These are phyloP conservation scores for Eulemur macaco DNA, from an alignment of 2,113 vertebrate species.

Conservation along the genomic window DNA sequence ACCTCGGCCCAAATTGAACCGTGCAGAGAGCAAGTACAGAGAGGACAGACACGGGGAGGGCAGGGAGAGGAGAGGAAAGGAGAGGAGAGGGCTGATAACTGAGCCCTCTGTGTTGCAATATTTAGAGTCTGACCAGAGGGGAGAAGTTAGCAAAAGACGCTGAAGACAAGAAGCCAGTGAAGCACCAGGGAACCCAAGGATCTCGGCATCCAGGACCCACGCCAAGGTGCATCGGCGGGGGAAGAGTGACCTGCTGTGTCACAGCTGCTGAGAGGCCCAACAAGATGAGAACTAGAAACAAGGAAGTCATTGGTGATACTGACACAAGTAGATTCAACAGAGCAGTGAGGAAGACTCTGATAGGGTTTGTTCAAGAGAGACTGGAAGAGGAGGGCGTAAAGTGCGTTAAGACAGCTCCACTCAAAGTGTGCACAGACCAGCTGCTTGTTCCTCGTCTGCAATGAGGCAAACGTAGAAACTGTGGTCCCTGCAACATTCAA, in stretches of 20 bases:
- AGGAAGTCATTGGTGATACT: accelerated
- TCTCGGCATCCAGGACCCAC: accelerated
- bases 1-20: too few species aligned
- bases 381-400: accelerated
- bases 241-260: background rate
- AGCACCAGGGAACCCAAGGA: background rate
- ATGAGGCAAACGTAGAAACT: background rate
- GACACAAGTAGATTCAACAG: background rate
- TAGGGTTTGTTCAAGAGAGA: background rate
- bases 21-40: accelerated
- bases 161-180: background rate
- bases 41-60: too few species aligned
- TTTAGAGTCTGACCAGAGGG: background rate
- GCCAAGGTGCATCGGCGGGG: accelerated
- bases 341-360: background rate
- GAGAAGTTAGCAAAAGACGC: background rate
- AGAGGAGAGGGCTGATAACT: background rate
- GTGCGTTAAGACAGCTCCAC: too few species aligned
- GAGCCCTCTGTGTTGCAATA: background rate
- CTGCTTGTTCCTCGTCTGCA: background rate
- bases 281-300: background rate
- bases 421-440: background rate
- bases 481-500: accelerated
- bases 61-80: background rate
- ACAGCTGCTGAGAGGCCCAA: background rate